Evolutionary conservation across 2,888 invertebrate species (phyloP).

Genomic region (Heliconius ethilla): DNA sequence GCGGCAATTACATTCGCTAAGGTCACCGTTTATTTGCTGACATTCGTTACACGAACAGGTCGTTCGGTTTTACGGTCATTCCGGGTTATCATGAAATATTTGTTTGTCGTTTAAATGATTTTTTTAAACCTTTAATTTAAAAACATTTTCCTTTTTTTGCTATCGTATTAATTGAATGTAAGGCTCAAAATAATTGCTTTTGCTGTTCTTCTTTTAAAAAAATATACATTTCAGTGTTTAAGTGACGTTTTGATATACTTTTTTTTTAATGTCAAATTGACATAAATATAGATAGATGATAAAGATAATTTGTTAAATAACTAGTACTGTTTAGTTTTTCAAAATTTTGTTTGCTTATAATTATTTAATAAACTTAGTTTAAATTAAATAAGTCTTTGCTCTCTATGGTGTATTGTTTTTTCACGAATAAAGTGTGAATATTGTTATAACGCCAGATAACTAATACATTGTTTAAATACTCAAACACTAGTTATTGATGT

Average conservation of each 20-base stretch:
- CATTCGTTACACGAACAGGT: conserved; percentile 30
- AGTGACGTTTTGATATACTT: background rate
- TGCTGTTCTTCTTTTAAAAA: background rate
- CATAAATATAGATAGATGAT: background rate
- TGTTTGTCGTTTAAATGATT: conserved; percentile 8
- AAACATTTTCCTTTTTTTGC: background rate
- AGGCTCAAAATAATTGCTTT: background rate
- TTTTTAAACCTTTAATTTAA: conserved; percentile 9
- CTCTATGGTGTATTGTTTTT: conserved; percentile 18
- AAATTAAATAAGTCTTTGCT: conserved; percentile 1
- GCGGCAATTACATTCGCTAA: conserved; percentile 15
- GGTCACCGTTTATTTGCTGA: conserved; percentile 29
- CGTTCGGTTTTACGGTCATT: conserved; percentile 35
- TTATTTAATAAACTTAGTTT: background rate
- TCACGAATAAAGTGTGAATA: conserved; percentile 22
- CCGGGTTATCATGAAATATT: conserved; percentile 23
- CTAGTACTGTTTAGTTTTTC: background rate
- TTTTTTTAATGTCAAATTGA: background rate
- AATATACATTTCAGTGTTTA: background rate
- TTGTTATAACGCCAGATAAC: conserved; percentile 11
- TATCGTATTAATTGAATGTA: background rate
- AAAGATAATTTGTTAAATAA: background rate
- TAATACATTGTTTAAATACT: conserved; percentile 37
- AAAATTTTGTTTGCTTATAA: background rate
- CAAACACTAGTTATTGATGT: conserved; percentile 34